These are phyloP conservation scores for Lophius americanus DNA, from an alignment of 2,797 vertebrate genomes.

Conservation along the genomic window DNA sequence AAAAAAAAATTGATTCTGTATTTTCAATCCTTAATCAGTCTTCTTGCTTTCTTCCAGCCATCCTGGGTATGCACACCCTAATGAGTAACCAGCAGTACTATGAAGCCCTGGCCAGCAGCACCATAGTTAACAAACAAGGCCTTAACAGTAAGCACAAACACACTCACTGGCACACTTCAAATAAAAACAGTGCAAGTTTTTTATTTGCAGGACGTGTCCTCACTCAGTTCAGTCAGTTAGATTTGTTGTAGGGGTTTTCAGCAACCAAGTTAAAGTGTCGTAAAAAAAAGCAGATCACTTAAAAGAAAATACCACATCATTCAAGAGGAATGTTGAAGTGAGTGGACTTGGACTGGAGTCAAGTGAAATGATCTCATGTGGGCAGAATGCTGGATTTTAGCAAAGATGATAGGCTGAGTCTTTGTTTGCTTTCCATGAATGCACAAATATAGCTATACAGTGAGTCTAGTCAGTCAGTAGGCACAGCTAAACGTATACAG, in stretches of 20 bases:
- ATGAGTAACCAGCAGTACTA: conserved; percentile 99
- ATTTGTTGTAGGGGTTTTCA: not conserved
- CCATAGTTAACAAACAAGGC: conserved; percentile 97
- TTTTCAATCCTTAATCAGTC: conserved; percentile 29
- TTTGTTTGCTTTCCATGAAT: conserved; percentile 12
- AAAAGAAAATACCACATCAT: conserved; percentile 22
- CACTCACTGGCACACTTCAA: conserved; percentile 6
- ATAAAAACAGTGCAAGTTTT: not conserved
- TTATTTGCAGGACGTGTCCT: conserved; percentile 13
- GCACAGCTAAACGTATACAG: conserved; percentile 1
- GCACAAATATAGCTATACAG: conserved; percentile 21
- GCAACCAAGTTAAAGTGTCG: conserved; percentile 14
- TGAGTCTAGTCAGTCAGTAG: not conserved
- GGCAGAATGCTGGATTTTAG: conserved; percentile 29
- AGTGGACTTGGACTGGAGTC: conserved; percentile 13
- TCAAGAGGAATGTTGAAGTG: conserved; percentile 26
- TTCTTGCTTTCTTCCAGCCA: conserved; percentile 81
- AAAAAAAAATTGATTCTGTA: not conserved
- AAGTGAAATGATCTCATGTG: conserved; percentile 42
- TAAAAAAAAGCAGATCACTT: conserved; percentile 32
- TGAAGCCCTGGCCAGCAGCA: conserved; percentile 94
- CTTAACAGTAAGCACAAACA: conserved; percentile 90
- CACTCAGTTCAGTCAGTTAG: not conserved
- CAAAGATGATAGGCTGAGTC: conserved; percentile 8
- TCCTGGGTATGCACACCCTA: conserved; percentile 98